A percentile compares a stretch with the other conserved stretches of the same genome.
These are phyloP conservation scores for Gnathonemus longibarbis DNA, from an alignment of 2,113 vertebrate genomes.

Conservation along the genomic window DNA sequence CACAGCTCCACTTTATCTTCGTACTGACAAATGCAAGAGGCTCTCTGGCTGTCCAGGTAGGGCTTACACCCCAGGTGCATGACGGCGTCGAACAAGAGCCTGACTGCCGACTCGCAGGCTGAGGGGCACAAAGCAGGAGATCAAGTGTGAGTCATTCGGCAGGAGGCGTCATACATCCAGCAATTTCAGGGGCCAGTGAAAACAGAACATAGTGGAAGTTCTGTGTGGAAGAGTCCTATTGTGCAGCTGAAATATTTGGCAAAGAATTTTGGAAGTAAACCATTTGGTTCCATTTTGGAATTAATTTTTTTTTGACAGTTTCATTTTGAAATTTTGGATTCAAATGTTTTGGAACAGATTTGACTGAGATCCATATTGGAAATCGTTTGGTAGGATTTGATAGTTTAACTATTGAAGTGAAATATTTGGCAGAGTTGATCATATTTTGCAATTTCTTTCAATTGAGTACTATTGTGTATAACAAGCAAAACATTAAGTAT, in stretches of 20 bases:
- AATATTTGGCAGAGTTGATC: not conserved
- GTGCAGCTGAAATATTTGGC: not conserved
- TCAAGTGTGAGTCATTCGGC: not conserved
- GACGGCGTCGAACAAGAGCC: conserved; percentile 82
- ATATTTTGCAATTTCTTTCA: not conserved
- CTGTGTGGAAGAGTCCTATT: not conserved
- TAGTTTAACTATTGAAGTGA: not conserved
- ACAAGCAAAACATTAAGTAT: too few species aligned
- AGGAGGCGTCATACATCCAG: not conserved
- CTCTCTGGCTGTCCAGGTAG: conserved; percentile 89
- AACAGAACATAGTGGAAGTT: not conserved
- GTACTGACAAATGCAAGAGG: conserved; percentile 77
- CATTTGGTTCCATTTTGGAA: not conserved
- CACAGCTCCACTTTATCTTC: conserved; percentile 81
- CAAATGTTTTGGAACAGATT: not conserved
- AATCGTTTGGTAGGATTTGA: not conserved
- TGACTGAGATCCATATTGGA: not conserved
- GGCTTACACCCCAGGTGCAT: conserved; percentile 95
- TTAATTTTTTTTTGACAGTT: not conserved
- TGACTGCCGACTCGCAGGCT: conserved; percentile 88
- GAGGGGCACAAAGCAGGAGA: conserved; percentile 24
- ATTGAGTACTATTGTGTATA: not conserved
- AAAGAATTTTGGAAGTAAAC: not conserved
- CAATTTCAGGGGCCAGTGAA: not conserved
- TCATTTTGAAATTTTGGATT: not conserved